phyloP scores from a whole-genome alignment of 2,888 invertebrate genomes.

The Lochmaea capreae region DNA sequence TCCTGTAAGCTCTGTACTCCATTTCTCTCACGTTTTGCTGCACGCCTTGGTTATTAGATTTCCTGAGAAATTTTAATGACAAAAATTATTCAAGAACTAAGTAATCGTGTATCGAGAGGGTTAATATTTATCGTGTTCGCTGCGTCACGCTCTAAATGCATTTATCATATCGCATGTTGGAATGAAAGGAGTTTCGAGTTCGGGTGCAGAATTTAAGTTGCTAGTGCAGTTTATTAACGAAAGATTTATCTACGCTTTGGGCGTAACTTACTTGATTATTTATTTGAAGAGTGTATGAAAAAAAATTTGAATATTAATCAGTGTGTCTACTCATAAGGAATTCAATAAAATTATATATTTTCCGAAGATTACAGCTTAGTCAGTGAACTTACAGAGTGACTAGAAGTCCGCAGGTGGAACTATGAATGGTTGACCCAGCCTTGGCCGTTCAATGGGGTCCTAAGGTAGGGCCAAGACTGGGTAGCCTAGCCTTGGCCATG shows the following conservation, averaged over 20 bases:
- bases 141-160: conserved; percentile 37
- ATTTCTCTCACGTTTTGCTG: background rate
- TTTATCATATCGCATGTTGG: conserved; percentile 48
- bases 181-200: conserved; percentile 37
- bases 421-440: too few species aligned
- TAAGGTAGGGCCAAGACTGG: too few species aligned
- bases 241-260: conserved; percentile 22
- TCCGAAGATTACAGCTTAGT: too few species aligned
- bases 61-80: conserved; percentile 12
- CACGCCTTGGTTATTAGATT: conserved; percentile 3
- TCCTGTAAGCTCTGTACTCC: background rate
- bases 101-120: conserved; percentile 13
- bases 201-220: conserved; percentile 16
- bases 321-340: background rate
- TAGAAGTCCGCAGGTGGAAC: too few species aligned
- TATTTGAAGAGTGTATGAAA: background rate
- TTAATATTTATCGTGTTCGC: conserved; percentile 15
- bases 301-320: background rate
- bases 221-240: conserved; percentile 26
- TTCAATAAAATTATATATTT: too few species aligned
- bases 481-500: too few species aligned
- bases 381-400: too few species aligned
- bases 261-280: conserved; percentile 8
- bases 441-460: too few species aligned
- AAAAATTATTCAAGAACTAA: conserved; percentile 18